These are phyloP conservation scores for Anguilla obscura DNA, from an alignment of 2,797 vertebrate genomes.

Conservation along the genomic window DNA sequence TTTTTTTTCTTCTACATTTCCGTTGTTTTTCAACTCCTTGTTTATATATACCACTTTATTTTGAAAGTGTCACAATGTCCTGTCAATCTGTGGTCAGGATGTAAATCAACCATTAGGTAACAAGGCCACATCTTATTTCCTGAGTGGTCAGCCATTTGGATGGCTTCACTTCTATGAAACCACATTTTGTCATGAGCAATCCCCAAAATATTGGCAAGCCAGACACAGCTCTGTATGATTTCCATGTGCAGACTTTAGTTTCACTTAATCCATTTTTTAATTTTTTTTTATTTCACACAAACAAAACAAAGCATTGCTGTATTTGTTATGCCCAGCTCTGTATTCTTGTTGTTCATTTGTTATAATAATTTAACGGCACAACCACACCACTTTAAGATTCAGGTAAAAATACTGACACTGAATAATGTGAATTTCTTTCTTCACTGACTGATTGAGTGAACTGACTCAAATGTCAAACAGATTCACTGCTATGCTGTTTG, in stretches of 20 bases:
- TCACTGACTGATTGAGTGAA: background rate
- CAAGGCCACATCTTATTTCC: background rate
- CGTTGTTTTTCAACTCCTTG: background rate
- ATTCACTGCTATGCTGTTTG: background rate
- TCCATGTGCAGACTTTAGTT: background rate
- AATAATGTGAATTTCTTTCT: background rate
- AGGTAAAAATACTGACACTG: background rate
- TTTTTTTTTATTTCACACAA: background rate
- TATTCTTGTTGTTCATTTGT: background rate
- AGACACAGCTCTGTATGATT: background rate
- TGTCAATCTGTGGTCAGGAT: background rate
- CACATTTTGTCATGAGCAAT: background rate
- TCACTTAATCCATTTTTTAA: background rate
- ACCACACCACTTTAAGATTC: background rate
- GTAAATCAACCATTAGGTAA: background rate
- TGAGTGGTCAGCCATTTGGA: background rate
- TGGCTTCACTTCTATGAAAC: background rate
- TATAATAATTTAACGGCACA: background rate
- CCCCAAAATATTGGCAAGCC: background rate
- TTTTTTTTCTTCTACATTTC: background rate
- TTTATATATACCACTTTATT: conserved; percentile 20
- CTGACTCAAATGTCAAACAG: background rate
- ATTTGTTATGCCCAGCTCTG: background rate
- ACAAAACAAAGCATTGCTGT: background rate
- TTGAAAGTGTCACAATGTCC: background rate